phyloP scores from a whole-genome alignment of 1,140 invertebrate genomes.

The Dryas iulia region DNA sequence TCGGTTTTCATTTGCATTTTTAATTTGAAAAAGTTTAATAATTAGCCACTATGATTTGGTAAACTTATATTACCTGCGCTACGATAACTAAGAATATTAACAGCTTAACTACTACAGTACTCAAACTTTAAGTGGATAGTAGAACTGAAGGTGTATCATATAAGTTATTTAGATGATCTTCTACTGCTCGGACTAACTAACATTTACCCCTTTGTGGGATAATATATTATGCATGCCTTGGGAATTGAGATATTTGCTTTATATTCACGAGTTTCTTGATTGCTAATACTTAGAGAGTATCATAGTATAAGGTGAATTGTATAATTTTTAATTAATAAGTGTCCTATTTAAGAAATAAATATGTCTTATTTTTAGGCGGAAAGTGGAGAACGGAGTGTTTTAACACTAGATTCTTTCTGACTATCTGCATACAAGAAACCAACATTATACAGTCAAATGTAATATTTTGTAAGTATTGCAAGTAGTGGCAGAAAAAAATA shows the following conservation, averaged over 20 bases:
- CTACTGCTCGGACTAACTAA: neutral
- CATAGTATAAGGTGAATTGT: neutral
- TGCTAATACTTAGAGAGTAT: neutral
- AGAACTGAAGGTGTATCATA: neutral
- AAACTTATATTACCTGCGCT: neutral
- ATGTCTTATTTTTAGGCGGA: too few relatives aligned
- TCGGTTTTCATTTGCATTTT: neutral
- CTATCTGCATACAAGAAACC: neutral
- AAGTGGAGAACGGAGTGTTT: too few relatives aligned
- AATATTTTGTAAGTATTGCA: too few relatives aligned
- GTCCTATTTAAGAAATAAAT: too few relatives aligned
- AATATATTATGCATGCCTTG: neutral
- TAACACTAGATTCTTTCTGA: too few relatives aligned
- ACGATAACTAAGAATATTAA: neutral
- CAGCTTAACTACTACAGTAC: neutral
- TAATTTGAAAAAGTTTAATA: neutral
- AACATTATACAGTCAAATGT: too few relatives aligned
- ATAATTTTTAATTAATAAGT: neutral
- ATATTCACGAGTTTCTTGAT: conserved; percentile 1
- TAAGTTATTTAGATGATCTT: conserved; percentile 5
- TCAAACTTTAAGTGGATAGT: neutral
- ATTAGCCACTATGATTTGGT: neutral
- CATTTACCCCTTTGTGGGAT: neutral
- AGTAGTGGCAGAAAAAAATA: neutral
- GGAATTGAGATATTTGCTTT: neutral